Percentiles rank a stretch among this genome's conserved stretches.
Evolutionary conservation across 2,797 vertebrate species (phyloP).

Genomic region (Nannoperca australis): DNA sequence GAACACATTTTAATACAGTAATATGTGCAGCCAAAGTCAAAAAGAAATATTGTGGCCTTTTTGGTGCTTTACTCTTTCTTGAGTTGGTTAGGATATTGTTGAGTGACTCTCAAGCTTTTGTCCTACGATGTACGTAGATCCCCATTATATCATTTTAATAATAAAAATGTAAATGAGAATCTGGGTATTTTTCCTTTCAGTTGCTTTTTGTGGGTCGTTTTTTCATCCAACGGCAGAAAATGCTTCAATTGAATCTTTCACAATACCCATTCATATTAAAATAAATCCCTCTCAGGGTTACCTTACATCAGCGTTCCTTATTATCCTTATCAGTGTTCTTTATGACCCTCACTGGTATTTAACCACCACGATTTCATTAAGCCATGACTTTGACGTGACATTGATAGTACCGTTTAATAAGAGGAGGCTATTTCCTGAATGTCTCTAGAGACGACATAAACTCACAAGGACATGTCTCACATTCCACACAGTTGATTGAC

Average conservation of each 20-base stretch:
- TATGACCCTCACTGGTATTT: conserved; percentile 37
- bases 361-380: conserved; percentile 43
- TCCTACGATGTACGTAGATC: background rate
- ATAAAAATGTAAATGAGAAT: background rate
- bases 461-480: conserved; percentile 22
- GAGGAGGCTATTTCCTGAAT: background rate
- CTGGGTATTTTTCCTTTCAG: background rate
- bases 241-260: conserved; percentile 11
- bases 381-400: conserved; percentile 55
- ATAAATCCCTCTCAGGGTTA: conserved; percentile 26
- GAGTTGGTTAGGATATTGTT: background rate
- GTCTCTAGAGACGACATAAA: background rate
- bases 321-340: conserved; percentile 34
- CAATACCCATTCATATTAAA: conserved; percentile 17
- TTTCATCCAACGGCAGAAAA: background rate
- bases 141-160: background rate
- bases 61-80: background rate
- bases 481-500: conserved; percentile 31
- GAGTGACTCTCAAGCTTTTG: background rate
- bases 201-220: background rate
- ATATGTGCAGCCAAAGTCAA: background rate
- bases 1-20: background rate
- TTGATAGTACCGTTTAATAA: conserved; percentile 58
- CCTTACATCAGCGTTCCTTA: conserved; percentile 25
- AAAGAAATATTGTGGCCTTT: too few relatives aligned